Evolutionary conservation across 2,797 vertebrate genomes (phyloP), one percentile per base, ranked within the genome.

Genomic region (Pelobates cultripes): DNA sequence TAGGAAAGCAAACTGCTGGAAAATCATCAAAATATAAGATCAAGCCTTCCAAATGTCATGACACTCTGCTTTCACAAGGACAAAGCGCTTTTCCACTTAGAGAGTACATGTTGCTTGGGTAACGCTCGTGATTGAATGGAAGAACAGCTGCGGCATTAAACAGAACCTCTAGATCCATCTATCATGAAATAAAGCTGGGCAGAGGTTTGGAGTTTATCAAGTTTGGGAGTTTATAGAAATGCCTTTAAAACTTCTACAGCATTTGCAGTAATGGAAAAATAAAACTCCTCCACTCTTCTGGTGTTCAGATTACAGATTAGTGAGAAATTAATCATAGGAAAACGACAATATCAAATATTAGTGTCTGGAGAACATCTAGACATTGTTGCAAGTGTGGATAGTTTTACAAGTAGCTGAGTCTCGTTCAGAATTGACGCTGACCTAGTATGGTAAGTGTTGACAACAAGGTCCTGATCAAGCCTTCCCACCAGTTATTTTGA

Each of bases 391-490:
- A 9, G 9, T 15, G 47, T 10, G 17, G 12, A 67, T 17, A 42
- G 3, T 0, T 42, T 4, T 40, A 13, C 70, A 47, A 61, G 70
- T 71, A 73, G 63, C 71, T 15, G n/a, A 3, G 6, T 4, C 7
- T 14, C 14, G 13, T 44, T 14, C 42, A 15, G 7, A 7, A n/a
- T 14, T 15, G 43, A n/a, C 43, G 4, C 43, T 40, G 8, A 55
- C 66, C 28, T 4, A 14, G 64, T 75, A 51, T 69, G 72, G 42
- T 74, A 60, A 75, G 79, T 80, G 79, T 75, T 42, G 72, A 70
- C 67, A 68, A 80, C 69, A 55, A 80, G 61, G 75, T 70, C 17
- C 8, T 70, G 79, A 75, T 45, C 4, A n/a, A 70, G 68, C 44
- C 68, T 45, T 70, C 53, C 55, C 57, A 51, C 28, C 73, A 43